These are phyloP conservation scores for Drosophila malerkotliana DNA, from an alignment of 1,140 invertebrate genomes.

Conservation along the genomic window DNA sequence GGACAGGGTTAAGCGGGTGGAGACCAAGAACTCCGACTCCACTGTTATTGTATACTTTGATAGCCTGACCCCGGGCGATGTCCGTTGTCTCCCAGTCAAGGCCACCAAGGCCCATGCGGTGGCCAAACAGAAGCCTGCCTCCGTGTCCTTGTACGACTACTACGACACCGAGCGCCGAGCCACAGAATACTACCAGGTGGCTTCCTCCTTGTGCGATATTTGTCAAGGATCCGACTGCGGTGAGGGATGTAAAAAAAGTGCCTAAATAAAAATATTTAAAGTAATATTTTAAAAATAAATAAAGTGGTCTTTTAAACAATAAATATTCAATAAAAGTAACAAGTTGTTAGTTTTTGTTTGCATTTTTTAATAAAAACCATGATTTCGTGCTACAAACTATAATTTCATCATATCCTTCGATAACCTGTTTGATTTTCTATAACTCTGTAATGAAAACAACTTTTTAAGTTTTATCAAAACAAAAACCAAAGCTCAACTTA, in stretches of 20 bases:
- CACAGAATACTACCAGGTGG: slow-evolving; percentile 90
- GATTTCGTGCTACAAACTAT: not conserved
- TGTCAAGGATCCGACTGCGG: slow-evolving; percentile 90
- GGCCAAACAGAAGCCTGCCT: slow-evolving; percentile 92
- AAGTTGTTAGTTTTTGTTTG: not conserved
- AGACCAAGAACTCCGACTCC: slow-evolving; percentile 91
- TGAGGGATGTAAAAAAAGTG: slow-evolving; percentile 77
- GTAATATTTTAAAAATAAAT: not conserved
- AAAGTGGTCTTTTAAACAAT: slow-evolving; percentile 1
- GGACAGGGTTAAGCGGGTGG: slow-evolving; percentile 86
- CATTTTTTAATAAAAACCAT: not conserved
- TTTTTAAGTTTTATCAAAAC: not conserved
- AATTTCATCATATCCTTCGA: no score
- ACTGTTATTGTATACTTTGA: slow-evolving; percentile 94
- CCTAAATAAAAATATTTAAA: not conserved
- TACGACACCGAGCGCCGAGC: slow-evolving; percentile 92
- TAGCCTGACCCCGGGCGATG: slow-evolving; percentile 87
- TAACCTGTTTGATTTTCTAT: slow-evolving; percentile 4
- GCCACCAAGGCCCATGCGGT: slow-evolving; percentile 93
- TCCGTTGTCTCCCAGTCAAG: slow-evolving; percentile 93
- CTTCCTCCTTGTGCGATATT: slow-evolving; percentile 90
- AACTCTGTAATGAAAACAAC: slow-evolving; percentile 5
- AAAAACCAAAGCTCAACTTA: slow-evolving; percentile 21
- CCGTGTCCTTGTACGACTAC: slow-evolving; percentile 96
- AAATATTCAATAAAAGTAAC: not conserved